Base-by-base conservation (phyloP, 2,113 vertebrate species). In the Odontesthes bonariensis region DNA sequence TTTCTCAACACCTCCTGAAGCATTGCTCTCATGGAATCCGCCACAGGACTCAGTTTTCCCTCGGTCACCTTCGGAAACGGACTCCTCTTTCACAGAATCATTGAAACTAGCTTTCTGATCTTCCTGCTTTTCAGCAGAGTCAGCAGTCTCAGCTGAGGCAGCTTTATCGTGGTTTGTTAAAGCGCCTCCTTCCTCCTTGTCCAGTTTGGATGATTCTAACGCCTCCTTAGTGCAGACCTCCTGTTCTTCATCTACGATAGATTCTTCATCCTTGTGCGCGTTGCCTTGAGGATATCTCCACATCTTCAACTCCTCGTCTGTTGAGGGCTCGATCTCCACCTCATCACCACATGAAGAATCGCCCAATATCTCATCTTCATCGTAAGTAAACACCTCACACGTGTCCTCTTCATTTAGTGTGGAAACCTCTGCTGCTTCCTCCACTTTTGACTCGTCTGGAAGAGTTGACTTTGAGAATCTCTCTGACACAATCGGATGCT, bases 271-370 rank as follows among this genome's bases (percentile, higher is more conserved):
- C 8, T 7, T 11, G 0, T 14, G 10, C 6, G 1, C 2, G 0
- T n/a, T 7, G 13, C 32, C 6, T 68, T 31, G 42, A 77, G 91
- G 89, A 78, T 91, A 91, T 27, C n/a, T 23, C 91, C 91, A 92
- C 19, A 56, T 23, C 49, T 32, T 60, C 2, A 51, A 23, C 69
- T 92, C 88, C 61, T 89, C 91, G 4, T 92, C 89, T 4, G 81
- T 88, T 5, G 89, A 92, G 0, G 73, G 68, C 49, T 92, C 91
- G 2, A 87, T 73, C 2, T 17, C 58, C 27, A 3, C 27, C 5
- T 64, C 87, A 9, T 88, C 86, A 5, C 61, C 20, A 49, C 16
- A 67, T 8, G 68, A 74, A 49, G 38, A 77, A 27, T 38, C 33
- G 3, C 70, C 44, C 7, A 65, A 20, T 5, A 57, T 57, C 12